Conservation (phyloP, 2,888 invertebrate genomes). For the Aleiodes alternator region DNA sequence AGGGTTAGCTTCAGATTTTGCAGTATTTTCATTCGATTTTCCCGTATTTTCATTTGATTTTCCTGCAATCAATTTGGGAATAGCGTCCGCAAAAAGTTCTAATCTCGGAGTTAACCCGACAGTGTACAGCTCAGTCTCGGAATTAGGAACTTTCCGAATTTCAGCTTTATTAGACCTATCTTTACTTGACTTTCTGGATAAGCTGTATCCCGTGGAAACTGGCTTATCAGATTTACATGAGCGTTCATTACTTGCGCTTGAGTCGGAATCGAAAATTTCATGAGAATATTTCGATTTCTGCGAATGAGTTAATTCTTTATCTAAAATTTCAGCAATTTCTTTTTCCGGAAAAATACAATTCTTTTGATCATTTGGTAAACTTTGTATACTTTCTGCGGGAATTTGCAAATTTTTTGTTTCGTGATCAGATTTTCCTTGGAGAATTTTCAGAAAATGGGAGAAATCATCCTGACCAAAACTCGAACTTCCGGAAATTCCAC, state of each 20-base stretch:
- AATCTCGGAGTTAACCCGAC: constrained; percentile 71
- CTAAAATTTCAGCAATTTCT: constrained; percentile 70
- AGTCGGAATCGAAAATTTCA: constrained; percentile 62
- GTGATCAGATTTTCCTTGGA: constrained; percentile 66
- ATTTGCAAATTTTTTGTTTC: constrained; percentile 6
- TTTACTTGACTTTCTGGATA: constrained; percentile 50
- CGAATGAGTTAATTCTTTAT: constrained; percentile 62
- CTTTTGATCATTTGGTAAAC: constrained; percentile 66
- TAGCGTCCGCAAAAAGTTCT: constrained; percentile 71
- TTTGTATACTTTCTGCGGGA: background rate
- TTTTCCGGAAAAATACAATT: constrained; percentile 67
- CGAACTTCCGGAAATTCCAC: constrained; percentile 69
- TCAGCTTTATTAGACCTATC: constrained; percentile 53
- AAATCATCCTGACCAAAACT: constrained; percentile 73
- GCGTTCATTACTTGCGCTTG: constrained; percentile 50
- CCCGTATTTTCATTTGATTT: constrained; percentile 61
- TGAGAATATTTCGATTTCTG: constrained; percentile 48
- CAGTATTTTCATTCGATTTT: constrained; percentile 53
- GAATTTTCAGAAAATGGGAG: constrained; percentile 69
- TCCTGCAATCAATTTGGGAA: constrained; percentile 71
- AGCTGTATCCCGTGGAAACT: background rate
- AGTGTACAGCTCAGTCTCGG: constrained; percentile 67
- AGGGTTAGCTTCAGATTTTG: background rate
- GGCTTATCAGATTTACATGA: constrained; percentile 39
- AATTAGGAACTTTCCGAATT: constrained; percentile 60